A percentile compares a stretch with the other conserved stretches of the same genome.
Conservation (phyloP, 2,113 vertebrate species). For the Saimiri boliviensis region DNA sequence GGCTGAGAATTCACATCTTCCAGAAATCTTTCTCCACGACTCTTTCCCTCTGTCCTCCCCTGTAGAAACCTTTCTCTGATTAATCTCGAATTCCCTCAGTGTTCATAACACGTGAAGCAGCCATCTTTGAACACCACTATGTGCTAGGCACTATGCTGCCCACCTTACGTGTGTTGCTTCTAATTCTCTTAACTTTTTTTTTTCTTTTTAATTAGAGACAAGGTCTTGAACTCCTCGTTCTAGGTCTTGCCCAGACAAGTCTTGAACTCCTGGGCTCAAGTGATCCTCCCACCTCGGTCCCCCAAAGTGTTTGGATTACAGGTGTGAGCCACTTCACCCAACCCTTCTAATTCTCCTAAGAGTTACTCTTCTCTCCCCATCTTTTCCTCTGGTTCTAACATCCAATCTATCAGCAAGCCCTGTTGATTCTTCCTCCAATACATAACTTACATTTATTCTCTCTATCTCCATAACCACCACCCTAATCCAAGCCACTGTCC, state of each 20-base stretch:
- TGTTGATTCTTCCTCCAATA: not conserved
- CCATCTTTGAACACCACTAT: not conserved
- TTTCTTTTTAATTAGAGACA: no score
- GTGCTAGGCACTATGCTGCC: not conserved
- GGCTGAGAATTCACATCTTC: not conserved
- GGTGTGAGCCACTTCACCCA: no score
- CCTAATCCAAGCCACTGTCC: not conserved
- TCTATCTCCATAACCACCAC: not conserved
- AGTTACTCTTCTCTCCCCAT: fast-evolving
- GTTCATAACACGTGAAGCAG: not conserved
- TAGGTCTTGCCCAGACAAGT: no score
- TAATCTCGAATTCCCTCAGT: not conserved
- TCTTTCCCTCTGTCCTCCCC: not conserved
- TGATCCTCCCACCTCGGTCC: no score
- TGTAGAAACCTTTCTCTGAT: not conserved
- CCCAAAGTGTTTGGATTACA: no score
- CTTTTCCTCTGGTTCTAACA: not conserved
- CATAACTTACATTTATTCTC: not conserved
- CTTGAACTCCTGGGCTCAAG: no score
- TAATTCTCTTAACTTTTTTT: not conserved
- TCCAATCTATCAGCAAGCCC: no score
- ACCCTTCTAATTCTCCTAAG: not conserved
- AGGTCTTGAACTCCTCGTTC: no score
- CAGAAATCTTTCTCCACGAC: not conserved
- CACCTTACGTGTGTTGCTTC: not conserved